Evolutionary conservation across 2,797 vertebrate species (phyloP).

Genomic region (Sebastes kiyomatsui): DNA sequence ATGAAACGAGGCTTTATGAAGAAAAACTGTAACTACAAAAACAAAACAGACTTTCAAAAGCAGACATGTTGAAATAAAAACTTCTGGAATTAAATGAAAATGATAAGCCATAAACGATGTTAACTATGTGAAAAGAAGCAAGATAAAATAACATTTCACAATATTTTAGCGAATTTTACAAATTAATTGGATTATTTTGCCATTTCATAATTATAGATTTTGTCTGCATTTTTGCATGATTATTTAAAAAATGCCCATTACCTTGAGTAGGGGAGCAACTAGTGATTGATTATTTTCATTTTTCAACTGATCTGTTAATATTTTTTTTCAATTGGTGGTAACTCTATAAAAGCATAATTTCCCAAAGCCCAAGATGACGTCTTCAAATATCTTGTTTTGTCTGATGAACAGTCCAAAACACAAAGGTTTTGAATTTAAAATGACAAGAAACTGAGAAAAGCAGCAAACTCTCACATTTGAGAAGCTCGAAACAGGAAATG

Average conservation of each 20-base stretch:
- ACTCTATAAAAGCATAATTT: not conserved
- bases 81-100: not conserved
- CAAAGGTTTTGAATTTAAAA: not conserved
- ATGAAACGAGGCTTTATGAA: not conserved
- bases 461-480: not conserved
- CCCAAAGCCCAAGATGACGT: not conserved
- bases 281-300: not conserved
- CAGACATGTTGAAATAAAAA: not conserved
- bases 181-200: not conserved
- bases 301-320: not conserved
- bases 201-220: not conserved
- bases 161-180: fast-evolving
- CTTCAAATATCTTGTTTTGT: not conserved
- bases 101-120: not conserved
- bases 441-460: not conserved
- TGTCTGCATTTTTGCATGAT: not conserved
- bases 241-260: not conserved
- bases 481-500: not conserved
- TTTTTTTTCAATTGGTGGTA: not conserved
- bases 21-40: not conserved
- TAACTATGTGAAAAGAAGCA: not conserved
- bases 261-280: not conserved
- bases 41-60: not conserved
- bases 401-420: not conserved
- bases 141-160: not conserved